phyloP scores from a whole-genome alignment of 1,140 invertebrate species.

The Belonocnema kinseyi region DNA sequence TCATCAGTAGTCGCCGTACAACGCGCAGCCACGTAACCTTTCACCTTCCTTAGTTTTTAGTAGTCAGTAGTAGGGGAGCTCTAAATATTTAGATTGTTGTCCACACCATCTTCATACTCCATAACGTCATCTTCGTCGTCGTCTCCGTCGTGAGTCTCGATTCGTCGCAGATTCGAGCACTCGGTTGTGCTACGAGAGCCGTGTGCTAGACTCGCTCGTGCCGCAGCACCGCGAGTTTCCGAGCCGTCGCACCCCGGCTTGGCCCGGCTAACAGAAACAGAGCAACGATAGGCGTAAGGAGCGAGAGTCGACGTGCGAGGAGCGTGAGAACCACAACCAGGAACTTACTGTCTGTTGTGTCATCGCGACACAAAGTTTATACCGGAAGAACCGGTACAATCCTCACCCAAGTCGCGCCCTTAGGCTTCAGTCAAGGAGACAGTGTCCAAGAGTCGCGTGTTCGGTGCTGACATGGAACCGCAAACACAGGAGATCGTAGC shows the following conservation, averaged over 20 bases:
- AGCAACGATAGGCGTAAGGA: constrained; percentile 29
- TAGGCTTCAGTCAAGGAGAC: background rate
- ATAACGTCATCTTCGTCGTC: constrained; percentile 20
- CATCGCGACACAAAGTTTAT: background rate
- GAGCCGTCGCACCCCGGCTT: constrained; percentile 33
- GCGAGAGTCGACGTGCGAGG: constrained; percentile 32
- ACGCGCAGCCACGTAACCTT: constrained; percentile 78
- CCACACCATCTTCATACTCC: constrained; percentile 42
- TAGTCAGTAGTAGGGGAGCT: constrained; percentile 73
- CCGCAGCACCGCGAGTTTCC: constrained; percentile 42
- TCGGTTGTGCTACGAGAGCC: constrained; percentile 40
- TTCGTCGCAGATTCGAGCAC: constrained; percentile 35
- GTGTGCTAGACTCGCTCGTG: constrained; percentile 44
- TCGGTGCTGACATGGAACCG: constrained; percentile 78
- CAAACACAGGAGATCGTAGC: constrained; percentile 84
- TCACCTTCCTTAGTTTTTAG: constrained; percentile 81
- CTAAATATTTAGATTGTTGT: constrained; percentile 43
- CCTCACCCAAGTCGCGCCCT: background rate
- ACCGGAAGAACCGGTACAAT: background rate
- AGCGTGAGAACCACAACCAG: constrained; percentile 33
- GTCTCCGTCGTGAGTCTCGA: constrained; percentile 33
- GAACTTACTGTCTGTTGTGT: background rate
- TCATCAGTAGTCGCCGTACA: constrained; percentile 78
- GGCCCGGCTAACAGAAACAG: constrained; percentile 37
- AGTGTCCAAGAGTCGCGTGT: constrained; percentile 22